Evolutionary conservation across 1,140 invertebrate species (phyloP).

Genomic region (Trypoxylus dichotomus): DNA sequence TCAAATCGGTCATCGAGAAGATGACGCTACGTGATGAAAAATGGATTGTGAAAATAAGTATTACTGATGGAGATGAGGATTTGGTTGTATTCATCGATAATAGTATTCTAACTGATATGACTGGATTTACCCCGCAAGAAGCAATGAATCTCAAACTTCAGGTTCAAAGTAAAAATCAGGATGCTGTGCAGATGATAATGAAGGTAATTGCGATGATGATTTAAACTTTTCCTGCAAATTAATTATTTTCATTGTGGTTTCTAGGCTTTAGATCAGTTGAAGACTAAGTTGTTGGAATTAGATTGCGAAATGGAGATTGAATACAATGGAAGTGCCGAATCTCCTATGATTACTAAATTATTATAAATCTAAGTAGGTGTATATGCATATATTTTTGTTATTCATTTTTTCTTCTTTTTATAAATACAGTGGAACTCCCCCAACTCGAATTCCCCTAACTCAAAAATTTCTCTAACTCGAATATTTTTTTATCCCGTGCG

Average conservation of each 20-base stretch:
- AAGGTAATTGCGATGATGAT: conserved; percentile 14
- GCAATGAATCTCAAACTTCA: conserved; percentile 36
- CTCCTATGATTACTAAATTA: conserved; percentile 14
- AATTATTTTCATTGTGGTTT: neutral
- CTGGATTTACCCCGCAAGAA: conserved; percentile 33
- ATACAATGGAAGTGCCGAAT: neutral
- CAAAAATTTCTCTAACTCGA: too few species aligned
- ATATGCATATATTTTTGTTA: neutral
- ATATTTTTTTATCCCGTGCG: too few species aligned
- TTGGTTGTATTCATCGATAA: conserved; percentile 35
- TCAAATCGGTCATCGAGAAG: conserved; percentile 42
- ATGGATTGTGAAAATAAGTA: conserved; percentile 40
- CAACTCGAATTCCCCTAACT: too few species aligned
- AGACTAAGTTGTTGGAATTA: neutral
- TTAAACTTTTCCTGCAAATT: neutral
- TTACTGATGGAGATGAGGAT: conserved; percentile 39
- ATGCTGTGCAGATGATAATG: conserved; percentile 29
- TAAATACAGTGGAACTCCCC: too few species aligned
- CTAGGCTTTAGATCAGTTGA: conserved; percentile 13
- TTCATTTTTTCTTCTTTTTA: neutral
- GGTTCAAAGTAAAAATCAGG: conserved; percentile 34
- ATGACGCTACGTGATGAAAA: conserved; percentile 34
- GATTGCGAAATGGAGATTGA: conserved; percentile 25
- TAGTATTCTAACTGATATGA: conserved; percentile 39
- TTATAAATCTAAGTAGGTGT: neutral